These are phyloP conservation scores for Rhinichthys osculus DNA, from an alignment of 2,797 vertebrate genomes.

Conservation along the genomic window DNA sequence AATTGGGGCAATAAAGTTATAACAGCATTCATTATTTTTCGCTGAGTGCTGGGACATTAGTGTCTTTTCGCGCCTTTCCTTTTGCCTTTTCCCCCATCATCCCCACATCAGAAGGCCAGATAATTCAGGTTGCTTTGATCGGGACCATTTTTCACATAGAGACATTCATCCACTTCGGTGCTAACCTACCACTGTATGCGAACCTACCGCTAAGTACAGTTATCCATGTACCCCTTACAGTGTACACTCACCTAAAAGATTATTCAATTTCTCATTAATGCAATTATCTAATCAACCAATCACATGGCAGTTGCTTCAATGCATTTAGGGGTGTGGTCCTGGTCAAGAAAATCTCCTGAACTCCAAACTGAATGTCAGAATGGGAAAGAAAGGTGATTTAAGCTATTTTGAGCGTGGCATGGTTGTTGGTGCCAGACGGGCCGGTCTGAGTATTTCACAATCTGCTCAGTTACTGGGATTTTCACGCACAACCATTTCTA, in stretches of 20 bases:
- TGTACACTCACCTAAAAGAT: background rate
- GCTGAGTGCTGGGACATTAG: slow-evolving; percentile 37
- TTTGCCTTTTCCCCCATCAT: slow-evolving; percentile 36
- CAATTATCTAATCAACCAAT: too few relatives aligned
- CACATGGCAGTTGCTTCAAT: too few relatives aligned
- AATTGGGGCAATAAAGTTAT: slow-evolving; percentile 52
- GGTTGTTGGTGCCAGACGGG: too few relatives aligned
- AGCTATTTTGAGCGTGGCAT: too few relatives aligned
- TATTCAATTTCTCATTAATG: too few relatives aligned
- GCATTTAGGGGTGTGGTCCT: too few relatives aligned
- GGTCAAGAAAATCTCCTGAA: too few relatives aligned
- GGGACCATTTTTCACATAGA: slow-evolving; percentile 10
- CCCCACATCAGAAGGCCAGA: slow-evolving; percentile 20
- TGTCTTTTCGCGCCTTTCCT: slow-evolving; percentile 12
- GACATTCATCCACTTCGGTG: slow-evolving; percentile 7
- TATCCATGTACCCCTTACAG: background rate
- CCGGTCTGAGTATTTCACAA: too few relatives aligned
- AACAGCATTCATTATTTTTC: slow-evolving; percentile 49
- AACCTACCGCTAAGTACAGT: background rate
- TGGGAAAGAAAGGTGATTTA: too few relatives aligned
- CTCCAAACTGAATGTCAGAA: too few relatives aligned
- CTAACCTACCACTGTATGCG: slow-evolving; percentile 14
- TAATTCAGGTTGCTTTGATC: slow-evolving; percentile 33
- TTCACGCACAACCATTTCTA: too few relatives aligned
- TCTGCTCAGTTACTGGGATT: too few relatives aligned